Evolutionary conservation across 1,140 invertebrate genomes (phyloP).

Genomic region (Zaprionus ornatus): DNA sequence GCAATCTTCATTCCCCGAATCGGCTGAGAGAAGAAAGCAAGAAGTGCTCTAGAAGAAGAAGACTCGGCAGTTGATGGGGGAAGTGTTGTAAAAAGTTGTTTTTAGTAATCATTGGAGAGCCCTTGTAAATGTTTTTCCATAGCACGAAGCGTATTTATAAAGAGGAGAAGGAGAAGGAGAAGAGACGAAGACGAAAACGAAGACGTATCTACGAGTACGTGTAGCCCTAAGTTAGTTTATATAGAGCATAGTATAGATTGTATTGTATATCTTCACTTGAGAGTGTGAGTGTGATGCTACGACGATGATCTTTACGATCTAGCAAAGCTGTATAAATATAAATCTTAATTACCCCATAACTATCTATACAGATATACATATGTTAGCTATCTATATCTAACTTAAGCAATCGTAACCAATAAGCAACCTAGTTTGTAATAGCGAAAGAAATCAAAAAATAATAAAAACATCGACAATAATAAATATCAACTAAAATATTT

Average conservation of each 20-base stretch:
- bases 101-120: conserved; percentile 61
- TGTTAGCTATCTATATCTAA: not conserved
- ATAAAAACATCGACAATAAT: conserved; percentile 42
- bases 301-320: conserved; percentile 51
- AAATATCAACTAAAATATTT: conserved; percentile 36
- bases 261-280: conserved; percentile 38
- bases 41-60: not conserved
- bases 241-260: not conserved
- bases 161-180: not conserved
- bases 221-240: conserved; percentile 5
- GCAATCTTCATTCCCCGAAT: conserved; percentile 44
- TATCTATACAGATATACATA: not conserved
- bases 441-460: conserved; percentile 74
- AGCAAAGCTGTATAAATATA: conserved; percentile 70
- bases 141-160: conserved; percentile 38
- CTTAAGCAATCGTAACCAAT: conserved; percentile 13
- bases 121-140: conserved; percentile 61
- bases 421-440: conserved; percentile 70
- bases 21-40: conserved; percentile 14
- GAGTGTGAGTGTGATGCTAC: conserved; percentile 67
- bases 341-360: not conserved
- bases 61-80: not conserved
- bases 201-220: not conserved
- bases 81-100: conserved; percentile 72
- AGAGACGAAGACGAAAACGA: not conserved